Evolutionary conservation across 1,140 invertebrate species (phyloP).

Genomic region (Coenobita brevimanus): DNA sequence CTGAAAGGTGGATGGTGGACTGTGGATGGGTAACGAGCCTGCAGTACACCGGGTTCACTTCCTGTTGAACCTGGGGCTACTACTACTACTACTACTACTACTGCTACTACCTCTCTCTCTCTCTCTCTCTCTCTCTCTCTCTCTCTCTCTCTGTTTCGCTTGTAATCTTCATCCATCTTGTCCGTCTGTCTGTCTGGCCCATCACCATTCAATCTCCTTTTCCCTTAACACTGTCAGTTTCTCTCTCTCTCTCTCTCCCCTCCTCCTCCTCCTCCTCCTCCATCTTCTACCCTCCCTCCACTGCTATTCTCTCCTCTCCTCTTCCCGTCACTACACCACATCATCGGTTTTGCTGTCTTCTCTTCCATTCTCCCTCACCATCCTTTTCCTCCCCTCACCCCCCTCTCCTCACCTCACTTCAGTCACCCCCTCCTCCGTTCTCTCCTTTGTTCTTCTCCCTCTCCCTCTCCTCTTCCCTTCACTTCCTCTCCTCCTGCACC

Average conservation of each 20-base stretch:
- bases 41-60: no score
- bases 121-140: no score
- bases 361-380: background rate
- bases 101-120: no score
- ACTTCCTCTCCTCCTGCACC: no score
- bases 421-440: background rate
- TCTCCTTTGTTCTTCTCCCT: no score
- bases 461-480: background rate
- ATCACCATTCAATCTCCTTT: background rate
- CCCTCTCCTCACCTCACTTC: background rate
- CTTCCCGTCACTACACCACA: background rate
- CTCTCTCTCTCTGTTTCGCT: background rate
- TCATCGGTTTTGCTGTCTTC: background rate
- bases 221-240: background rate
- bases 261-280: background rate
- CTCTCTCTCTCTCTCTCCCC: background rate
- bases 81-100: no score
- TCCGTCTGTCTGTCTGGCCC: background rate
- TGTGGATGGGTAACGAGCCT: no score
- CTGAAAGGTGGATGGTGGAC: no score
- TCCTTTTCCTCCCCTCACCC: background rate
- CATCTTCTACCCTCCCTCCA: background rate
- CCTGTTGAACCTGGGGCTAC: no score
- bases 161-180: background rate
- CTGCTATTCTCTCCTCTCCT: background rate